These are phyloP conservation scores for Eustalomyia histrio DNA, from an alignment of 2,888 invertebrate genomes.

Conservation along the genomic window DNA sequence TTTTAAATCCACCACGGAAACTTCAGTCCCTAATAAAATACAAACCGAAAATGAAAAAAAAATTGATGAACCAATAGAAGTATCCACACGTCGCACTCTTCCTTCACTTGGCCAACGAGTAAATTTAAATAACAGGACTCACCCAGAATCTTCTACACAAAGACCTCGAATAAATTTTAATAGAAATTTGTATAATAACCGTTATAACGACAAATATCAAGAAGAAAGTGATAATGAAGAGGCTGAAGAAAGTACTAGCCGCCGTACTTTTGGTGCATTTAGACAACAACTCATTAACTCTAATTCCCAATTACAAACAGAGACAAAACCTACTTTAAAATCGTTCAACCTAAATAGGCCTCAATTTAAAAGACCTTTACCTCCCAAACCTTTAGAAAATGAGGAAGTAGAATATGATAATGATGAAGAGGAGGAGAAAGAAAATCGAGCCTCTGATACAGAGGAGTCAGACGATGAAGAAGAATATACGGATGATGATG, in stretches of 20 bases:
- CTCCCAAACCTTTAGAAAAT: not conserved
- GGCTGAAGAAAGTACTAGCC: slow-evolving; percentile 14
- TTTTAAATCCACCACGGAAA: slow-evolving; percentile 23
- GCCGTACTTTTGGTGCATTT: not conserved
- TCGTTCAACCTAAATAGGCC: slow-evolving; percentile 48
- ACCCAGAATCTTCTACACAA: slow-evolving; percentile 54
- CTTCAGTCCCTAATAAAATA: not conserved
- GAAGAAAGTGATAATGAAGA: slow-evolving; percentile 29
- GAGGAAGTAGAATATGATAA: slow-evolving; percentile 33
- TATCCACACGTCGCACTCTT: slow-evolving; percentile 58
- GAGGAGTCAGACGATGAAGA: slow-evolving; percentile 46
- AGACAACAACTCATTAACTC: slow-evolving; percentile 10
- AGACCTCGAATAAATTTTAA: slow-evolving; percentile 64
- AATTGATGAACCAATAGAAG: slow-evolving; percentile 25
- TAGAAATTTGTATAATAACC: slow-evolving; percentile 59
- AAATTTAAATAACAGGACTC: slow-evolving; percentile 51
- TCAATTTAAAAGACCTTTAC: slow-evolving; percentile 20
- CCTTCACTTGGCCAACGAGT: slow-evolving; percentile 41
- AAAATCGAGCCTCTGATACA: slow-evolving; percentile 41
- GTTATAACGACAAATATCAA: slow-evolving; percentile 42
- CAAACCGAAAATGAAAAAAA: slow-evolving; percentile 5
- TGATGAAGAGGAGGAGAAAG: slow-evolving; percentile 51
- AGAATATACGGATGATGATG: slow-evolving; percentile 38
- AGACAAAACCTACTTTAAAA: slow-evolving; percentile 15
- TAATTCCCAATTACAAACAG: not conserved